Conservation (phyloP, 2,888 invertebrate genomes). For the Brachynemurus nebulosus region DNA sequence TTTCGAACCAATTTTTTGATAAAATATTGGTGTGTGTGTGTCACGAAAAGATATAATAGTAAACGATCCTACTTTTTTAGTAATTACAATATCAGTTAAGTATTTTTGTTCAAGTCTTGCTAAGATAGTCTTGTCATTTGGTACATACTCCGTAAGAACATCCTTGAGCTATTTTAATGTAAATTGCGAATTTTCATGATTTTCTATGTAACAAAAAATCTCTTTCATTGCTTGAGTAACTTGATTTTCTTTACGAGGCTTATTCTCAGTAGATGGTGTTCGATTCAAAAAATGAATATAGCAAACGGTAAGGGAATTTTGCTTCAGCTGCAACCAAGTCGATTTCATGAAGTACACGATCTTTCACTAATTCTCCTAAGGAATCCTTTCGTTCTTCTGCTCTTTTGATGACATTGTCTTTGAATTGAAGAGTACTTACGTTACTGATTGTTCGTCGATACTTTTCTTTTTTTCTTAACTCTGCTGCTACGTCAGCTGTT, state of each 20-base stretch:
- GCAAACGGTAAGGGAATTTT: background rate
- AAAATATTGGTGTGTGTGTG: slow-evolving; percentile 23
- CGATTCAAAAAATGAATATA: background rate
- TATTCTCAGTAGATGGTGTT: slow-evolving; percentile 23
- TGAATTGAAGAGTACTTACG: slow-evolving; percentile 23
- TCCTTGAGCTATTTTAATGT: slow-evolving; percentile 25
- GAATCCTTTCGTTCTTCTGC: slow-evolving; percentile 23
- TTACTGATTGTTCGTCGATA: slow-evolving; percentile 22
- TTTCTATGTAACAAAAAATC: slow-evolving; percentile 24
- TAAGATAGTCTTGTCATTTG: slow-evolving; percentile 24
- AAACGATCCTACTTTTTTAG: slow-evolving; percentile 21
- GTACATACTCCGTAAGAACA: slow-evolving; percentile 23
- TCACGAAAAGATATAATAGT: slow-evolving; percentile 26
- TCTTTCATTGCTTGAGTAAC: slow-evolving; percentile 26
- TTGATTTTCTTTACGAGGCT: slow-evolving; percentile 25
- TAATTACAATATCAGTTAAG: slow-evolving; percentile 19
- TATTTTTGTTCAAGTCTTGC: slow-evolving; percentile 24
- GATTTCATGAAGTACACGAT: slow-evolving; percentile 22
- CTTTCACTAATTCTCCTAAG: slow-evolving; percentile 23
- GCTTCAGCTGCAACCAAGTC: slow-evolving; percentile 13
- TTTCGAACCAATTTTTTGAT: slow-evolving; percentile 26
- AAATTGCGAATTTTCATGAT: slow-evolving; percentile 26
- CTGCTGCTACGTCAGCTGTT: slow-evolving; percentile 15
- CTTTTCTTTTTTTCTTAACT: slow-evolving; percentile 22
- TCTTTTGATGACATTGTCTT: slow-evolving; percentile 23